phyloP scores from a whole-genome alignment of 1,140 invertebrate species.

The Holcopasites calliopsidis region DNA sequence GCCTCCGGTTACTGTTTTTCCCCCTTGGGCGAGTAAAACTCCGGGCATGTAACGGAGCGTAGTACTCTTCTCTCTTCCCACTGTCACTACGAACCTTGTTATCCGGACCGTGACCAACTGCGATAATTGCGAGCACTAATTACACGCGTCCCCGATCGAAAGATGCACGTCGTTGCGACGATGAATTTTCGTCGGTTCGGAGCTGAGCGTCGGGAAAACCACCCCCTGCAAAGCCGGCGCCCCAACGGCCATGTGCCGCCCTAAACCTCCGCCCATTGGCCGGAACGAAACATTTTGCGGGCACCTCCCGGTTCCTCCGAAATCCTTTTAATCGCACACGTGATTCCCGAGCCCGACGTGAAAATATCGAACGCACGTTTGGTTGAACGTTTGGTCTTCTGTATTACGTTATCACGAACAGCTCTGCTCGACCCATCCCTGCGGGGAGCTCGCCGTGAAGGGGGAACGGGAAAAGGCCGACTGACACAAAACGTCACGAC shows the following conservation, averaged over 20 bases:
- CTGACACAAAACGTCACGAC: conserved; percentile 55
- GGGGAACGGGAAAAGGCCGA: conserved; percentile 43
- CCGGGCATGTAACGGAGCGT: conserved; percentile 21
- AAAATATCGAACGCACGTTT: background rate
- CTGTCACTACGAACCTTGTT: conserved; percentile 43
- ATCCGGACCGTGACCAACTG: conserved; percentile 31
- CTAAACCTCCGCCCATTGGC: conserved; percentile 61
- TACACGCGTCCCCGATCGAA: background rate
- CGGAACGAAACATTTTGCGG: conserved; percentile 11
- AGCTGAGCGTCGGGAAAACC: conserved; percentile 47
- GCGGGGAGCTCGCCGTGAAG: conserved; percentile 27
- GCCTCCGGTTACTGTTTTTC: conserved; percentile 4
- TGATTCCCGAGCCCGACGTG: background rate
- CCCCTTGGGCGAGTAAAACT: background rate
- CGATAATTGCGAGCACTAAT: too few relatives aligned
- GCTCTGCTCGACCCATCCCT: conserved; percentile 46
- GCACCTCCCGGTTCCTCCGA: background rate
- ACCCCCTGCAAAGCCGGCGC: conserved; percentile 60
- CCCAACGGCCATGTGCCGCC: conserved; percentile 59
- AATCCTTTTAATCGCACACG: conserved; percentile 3
- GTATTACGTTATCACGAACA: conserved; percentile 38
- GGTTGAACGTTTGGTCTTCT: background rate
- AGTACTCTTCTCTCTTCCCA: conserved; percentile 29
- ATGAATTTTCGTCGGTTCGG: conserved; percentile 16
- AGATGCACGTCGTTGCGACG: background rate